These are phyloP conservation scores for Aethina tumida DNA, from an alignment of 1,140 invertebrate species.

Conservation along the genomic window DNA sequence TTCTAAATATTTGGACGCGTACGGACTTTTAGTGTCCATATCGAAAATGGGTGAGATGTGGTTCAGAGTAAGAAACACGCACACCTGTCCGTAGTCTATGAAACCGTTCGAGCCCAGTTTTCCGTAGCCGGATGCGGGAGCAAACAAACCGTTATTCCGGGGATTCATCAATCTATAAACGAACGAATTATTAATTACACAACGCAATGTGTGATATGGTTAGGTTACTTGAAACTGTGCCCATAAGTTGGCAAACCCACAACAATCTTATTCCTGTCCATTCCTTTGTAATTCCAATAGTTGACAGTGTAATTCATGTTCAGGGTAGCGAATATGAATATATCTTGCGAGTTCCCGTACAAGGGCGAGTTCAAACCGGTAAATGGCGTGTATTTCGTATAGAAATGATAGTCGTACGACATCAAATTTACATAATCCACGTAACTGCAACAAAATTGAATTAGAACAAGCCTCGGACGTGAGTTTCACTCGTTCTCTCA, in stretches of 20 bases:
- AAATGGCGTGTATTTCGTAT: conserved; percentile 61
- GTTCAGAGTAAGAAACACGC: conserved; percentile 48
- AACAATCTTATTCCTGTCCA: conserved; percentile 73
- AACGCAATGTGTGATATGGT: not conserved
- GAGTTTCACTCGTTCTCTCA: conserved; percentile 35
- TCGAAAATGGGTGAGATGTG: conserved; percentile 49
- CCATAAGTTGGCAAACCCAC: conserved; percentile 87
- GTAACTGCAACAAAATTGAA: conserved; percentile 40
- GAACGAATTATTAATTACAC: conserved; percentile 4
- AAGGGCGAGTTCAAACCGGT: conserved; percentile 78
- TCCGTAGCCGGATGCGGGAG: conserved; percentile 60
- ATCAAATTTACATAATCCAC: conserved; percentile 81
- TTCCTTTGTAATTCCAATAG: conserved; percentile 70
- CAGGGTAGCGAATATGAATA: conserved; percentile 55
- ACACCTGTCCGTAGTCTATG: conserved; percentile 57
- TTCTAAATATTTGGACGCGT: conserved; percentile 58
- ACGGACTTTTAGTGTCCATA: conserved; percentile 63
- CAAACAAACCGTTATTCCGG: conserved; percentile 52
- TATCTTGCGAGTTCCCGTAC: conserved; percentile 47
- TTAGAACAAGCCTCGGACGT: not conserved
- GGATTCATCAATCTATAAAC: conserved; percentile 52
- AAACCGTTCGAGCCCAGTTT: conserved; percentile 57
- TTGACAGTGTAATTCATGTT: conserved; percentile 77
- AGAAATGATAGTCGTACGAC: conserved; percentile 85
- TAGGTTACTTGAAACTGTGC: conserved; percentile 58